These are phyloP conservation scores for Typhlichthys eigenmanni DNA, from an alignment of 2,797 vertebrate genomes.

Conservation along the genomic window DNA sequence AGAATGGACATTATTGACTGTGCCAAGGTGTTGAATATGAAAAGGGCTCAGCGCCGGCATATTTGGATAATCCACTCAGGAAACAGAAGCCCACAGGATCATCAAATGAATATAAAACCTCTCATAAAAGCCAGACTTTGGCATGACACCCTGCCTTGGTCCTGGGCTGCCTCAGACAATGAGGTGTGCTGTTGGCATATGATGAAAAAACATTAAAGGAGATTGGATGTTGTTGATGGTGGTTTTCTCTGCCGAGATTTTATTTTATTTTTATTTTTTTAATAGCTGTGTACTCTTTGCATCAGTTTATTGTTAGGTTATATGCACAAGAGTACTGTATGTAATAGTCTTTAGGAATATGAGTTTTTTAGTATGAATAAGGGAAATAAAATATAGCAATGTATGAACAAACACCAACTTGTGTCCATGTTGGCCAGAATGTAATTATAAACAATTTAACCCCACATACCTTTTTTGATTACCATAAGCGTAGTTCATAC, in stretches of 20 bases:
- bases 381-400: not conserved
- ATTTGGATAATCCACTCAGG: slow-evolving; percentile 78
- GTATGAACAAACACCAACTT: not conserved
- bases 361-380: not conserved
- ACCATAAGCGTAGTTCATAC: not conserved
- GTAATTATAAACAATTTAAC: too few species aligned
- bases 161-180: slow-evolving; percentile 66
- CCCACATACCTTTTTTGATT: too few species aligned
- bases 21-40: slow-evolving; percentile 70
- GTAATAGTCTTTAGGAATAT: too few species aligned
- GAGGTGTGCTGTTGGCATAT: slow-evolving; percentile 54
- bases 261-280: slow-evolving; percentile 26
- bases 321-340: not conserved
- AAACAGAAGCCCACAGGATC: slow-evolving; percentile 75
- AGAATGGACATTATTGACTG: slow-evolving; percentile 77
- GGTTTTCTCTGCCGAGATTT: slow-evolving; percentile 40
- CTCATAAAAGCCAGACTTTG: slow-evolving; percentile 73
- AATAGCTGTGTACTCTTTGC: slow-evolving; percentile 19
- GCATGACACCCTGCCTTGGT: slow-evolving; percentile 71
- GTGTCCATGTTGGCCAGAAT: not conserved
- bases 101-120: slow-evolving; percentile 79
- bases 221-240: slow-evolving; percentile 40
- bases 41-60: slow-evolving; percentile 70
- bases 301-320: slow-evolving; percentile 48
- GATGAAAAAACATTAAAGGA: slow-evolving; percentile 56